These are phyloP conservation scores for Smutsia gigantea DNA, from an alignment of 2,797 vertebrate genomes.

Conservation along the genomic window DNA sequence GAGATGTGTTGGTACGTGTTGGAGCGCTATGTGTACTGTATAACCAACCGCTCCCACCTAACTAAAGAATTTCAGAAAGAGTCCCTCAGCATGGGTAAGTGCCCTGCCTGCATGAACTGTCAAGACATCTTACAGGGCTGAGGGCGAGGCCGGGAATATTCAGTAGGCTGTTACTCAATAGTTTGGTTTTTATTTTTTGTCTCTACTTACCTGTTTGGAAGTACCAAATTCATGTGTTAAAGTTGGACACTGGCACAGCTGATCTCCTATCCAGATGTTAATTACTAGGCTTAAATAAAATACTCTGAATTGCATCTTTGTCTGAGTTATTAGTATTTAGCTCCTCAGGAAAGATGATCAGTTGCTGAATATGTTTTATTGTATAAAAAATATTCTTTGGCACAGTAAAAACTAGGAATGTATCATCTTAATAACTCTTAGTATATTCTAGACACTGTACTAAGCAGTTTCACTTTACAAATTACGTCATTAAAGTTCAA, in stretches of 20 bases:
- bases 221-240: background rate
- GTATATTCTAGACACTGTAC: background rate
- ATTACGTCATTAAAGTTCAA: background rate
- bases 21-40: constrained; percentile 96
- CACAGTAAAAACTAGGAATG: background rate
- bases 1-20: constrained; percentile 99
- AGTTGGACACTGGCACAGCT: background rate
- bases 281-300: constrained; percentile 23
- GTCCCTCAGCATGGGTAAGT: constrained; percentile 95
- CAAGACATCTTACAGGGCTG: background rate
- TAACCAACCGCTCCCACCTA: constrained; percentile 95
- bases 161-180: background rate
- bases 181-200: background rate
- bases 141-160: background rate
- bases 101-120: background rate
- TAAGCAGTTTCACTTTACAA: constrained; percentile 36
- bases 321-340: constrained; percentile 7
- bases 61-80: constrained; percentile 98
- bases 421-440: background rate
- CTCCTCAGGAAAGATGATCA: background rate
- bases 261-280: background rate
- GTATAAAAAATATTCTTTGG: constrained; percentile 1
- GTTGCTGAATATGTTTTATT: background rate
- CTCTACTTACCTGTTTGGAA: background rate
- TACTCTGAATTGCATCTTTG: background rate